Conservation (phyloP, 2,113 vertebrate species). For the Dolichallabes microphthalmus region DNA sequence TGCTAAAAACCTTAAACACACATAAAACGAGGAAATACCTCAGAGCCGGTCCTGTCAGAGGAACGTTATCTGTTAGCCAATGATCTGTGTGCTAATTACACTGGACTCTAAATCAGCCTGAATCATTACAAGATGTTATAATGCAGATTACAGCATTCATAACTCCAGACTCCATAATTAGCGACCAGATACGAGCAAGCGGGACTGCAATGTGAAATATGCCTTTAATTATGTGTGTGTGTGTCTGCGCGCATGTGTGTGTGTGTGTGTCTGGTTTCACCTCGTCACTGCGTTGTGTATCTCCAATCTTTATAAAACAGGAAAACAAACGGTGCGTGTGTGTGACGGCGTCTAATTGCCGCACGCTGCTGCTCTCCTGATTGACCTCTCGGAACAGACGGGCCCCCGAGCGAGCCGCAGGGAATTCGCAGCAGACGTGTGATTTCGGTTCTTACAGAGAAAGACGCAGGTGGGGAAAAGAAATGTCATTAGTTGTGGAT, state of each 20-base stretch:
- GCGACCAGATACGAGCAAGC: neutral
- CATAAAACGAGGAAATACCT: neutral
- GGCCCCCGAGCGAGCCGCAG: neutral
- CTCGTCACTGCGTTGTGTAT: constrained; percentile 21
- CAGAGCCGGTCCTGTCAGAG: neutral
- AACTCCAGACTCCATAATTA: neutral
- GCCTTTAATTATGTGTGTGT: neutral
- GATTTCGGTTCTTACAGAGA: neutral
- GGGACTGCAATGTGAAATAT: neutral
- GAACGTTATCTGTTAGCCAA: neutral
- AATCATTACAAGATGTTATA: neutral
- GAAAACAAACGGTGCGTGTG: constrained; percentile 31
- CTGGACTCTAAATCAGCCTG: neutral
- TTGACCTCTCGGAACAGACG: constrained; percentile 34
- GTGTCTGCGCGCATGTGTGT: neutral
- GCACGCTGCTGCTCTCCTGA: constrained; percentile 17
- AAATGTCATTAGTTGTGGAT: neutral
- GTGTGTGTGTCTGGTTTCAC: neutral
- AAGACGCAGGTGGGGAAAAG: neutral
- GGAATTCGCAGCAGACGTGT: neutral
- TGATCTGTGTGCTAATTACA: neutral
- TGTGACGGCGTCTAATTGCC: constrained; percentile 42
- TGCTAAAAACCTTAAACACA: neutral
- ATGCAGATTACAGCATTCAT: neutral
- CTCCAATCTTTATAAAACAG: constrained; percentile 15